Evolutionary conservation across 2,888 invertebrate species (phyloP).

Genomic region (Dione juno): DNA sequence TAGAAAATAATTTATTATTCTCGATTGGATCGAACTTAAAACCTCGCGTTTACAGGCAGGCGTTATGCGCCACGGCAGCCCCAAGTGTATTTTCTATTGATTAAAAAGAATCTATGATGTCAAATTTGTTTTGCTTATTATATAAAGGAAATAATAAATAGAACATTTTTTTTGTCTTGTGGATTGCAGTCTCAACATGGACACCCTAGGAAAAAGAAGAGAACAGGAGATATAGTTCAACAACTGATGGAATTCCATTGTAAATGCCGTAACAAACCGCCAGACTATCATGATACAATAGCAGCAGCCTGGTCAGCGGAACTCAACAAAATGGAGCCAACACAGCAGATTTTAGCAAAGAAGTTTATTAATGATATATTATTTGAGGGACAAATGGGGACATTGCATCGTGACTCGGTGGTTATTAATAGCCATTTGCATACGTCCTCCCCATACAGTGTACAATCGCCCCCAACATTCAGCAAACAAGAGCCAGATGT

Average conservation of each 20-base stretch:
- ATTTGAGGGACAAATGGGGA: constrained; percentile 13
- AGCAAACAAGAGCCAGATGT: not conserved
- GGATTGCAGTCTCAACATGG: not conserved
- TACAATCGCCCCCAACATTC: not conserved
- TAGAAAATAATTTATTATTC: no score
- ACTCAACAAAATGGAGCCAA: not conserved
- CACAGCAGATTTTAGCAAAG: constrained; percentile 15
- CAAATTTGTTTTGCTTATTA: no score
- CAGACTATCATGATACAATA: not conserved
- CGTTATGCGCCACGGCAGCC: no score
- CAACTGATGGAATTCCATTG: not conserved
- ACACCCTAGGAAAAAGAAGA: not conserved
- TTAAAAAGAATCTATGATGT: no score
- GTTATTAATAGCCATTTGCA: not conserved
- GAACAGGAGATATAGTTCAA: not conserved
- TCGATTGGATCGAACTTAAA: no score
- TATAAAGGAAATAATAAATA: no score
- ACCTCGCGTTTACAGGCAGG: no score
- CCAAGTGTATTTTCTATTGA: no score
- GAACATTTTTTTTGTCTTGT: no score
- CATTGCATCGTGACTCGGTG: constrained; percentile 11
- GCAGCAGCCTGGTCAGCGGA: constrained; percentile 8
- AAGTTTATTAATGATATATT: constrained; percentile 12
- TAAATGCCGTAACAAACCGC: not conserved
- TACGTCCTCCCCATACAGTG: not conserved